Base-by-base conservation (phyloP, 2,113 vertebrate species). In the Prochilodus magdalenae region DNA sequence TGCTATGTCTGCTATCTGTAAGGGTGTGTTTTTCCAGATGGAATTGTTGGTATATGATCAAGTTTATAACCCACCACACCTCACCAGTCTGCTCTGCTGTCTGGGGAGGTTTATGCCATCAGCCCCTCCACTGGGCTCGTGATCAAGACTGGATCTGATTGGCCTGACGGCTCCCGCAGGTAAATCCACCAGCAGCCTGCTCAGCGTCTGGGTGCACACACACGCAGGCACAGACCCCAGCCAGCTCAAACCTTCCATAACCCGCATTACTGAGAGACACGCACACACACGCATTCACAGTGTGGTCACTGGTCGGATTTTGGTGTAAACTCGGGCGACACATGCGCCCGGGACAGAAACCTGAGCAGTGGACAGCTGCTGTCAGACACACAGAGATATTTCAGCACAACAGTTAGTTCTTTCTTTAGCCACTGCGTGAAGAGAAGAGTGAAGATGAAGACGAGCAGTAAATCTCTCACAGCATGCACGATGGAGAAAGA, bases 161-260 rank as follows among this genome's bases (percentile, higher is more conserved):
- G 33, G 40, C n/a, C 77, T 59, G 53, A 79, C 18, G 16, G 26
- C 66, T 59, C 33, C 53, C 18, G 69, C 66, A 57, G 65, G 65
- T 59, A 59, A 71, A 59, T 79, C 77, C 24, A 47, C 53, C 66
- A 59, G 18, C 77, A 79, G 33, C 77, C 66, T 29, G 77, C 66
- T 70, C 66, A 79, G 77, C 11, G 59, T 53, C 69, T 72, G 18
- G 20, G 36, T 72, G 16, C 22, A 13, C 26, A n/a, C 40, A 11
- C 78, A 24, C 78, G 33, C 51, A 11, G 55, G 62, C 36, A 59
- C 30, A 20, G 30, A 65, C 33, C 8, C 22, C 20, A 70, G 66
- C 33, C 66, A n/a, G 66, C 22, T 11, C 20, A 70, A 5, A 12
- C 66, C 66, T 13, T 14, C 33, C 33, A n/a, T n/a, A 12, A 60